Conservation (phyloP, 2,113 vertebrate species). For the Forbesichthys papilliferus region DNA sequence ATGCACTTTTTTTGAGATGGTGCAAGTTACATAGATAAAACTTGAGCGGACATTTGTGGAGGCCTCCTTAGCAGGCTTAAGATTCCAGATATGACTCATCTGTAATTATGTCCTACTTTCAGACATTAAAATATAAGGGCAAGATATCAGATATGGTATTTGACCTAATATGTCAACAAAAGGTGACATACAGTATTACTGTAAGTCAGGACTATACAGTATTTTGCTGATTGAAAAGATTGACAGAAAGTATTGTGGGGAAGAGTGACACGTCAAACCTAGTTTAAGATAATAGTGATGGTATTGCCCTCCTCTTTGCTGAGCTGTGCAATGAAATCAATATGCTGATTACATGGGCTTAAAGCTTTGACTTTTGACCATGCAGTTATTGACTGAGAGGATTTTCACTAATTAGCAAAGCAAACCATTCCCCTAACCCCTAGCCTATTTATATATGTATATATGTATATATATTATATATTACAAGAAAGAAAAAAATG, state of each 20-base stretch:
- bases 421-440: not conserved
- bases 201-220: too few relatives aligned
- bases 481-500: too few relatives aligned
- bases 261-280: not conserved
- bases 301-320: conserved; percentile 28
- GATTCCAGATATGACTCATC: not conserved
- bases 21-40: not conserved
- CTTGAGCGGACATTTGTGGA: not conserved
- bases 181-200: too few relatives aligned
- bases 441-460: too few relatives aligned
- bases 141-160: too few relatives aligned
- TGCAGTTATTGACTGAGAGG: conserved; percentile 4
- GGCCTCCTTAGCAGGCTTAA: not conserved
- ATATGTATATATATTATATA: too few relatives aligned
- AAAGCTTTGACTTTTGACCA: not conserved
- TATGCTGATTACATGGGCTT: not conserved
- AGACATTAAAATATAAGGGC: conserved; percentile 11
- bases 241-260: too few relatives aligned
- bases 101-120: not conserved
- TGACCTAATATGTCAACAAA: too few relatives aligned
- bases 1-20: not conserved
- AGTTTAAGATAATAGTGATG: conserved; percentile 26
- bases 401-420: not conserved
- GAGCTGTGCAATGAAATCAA: conserved; percentile 13
- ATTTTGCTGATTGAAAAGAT: too few relatives aligned